Evolutionary conservation across 2,797 vertebrate genomes (phyloP).

Genomic region (Danionella dracula): DNA sequence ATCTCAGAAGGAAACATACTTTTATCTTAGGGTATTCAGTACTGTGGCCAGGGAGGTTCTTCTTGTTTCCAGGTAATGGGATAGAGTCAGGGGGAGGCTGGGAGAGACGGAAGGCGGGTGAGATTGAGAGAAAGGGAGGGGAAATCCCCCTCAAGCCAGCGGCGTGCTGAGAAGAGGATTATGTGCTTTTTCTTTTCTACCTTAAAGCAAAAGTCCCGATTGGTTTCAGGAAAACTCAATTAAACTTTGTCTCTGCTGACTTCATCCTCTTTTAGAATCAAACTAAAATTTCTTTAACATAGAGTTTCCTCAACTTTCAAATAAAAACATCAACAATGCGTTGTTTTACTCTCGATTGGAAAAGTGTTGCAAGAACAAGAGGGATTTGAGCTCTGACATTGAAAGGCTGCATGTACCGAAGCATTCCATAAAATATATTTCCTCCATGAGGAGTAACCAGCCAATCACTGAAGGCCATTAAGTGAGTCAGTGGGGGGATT

Average conservation of each 20-base stretch:
- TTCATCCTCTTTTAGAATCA: conserved; percentile 31
- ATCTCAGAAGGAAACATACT: conserved; percentile 15
- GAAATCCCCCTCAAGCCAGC: conserved; percentile 35
- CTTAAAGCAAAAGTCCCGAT: conserved; percentile 39
- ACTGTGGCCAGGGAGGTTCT: conserved; percentile 30
- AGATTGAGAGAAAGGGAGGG: conserved; percentile 30
- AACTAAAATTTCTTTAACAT: conserved; percentile 26
- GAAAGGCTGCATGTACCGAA: too few species aligned
- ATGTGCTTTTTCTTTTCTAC: conserved; percentile 34
- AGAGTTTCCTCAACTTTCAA: neutral
- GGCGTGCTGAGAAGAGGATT: conserved; percentile 44
- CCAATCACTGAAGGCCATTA: too few species aligned
- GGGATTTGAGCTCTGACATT: too few species aligned
- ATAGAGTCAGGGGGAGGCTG: conserved; percentile 35
- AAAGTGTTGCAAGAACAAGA: too few species aligned
- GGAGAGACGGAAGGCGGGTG: conserved; percentile 28
- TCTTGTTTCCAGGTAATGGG: conserved; percentile 47
- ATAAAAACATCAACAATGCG: neutral
- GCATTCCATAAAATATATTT: too few species aligned
- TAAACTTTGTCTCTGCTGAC: conserved; percentile 41
- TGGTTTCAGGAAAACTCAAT: conserved; percentile 42
- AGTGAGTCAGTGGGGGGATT: too few species aligned
- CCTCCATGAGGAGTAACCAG: too few species aligned
- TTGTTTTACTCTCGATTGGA: too few species aligned
- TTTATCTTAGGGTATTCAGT: conserved; percentile 31